Conservation (phyloP, 2,797 vertebrate species). For the Coluber constrictor region DNA sequence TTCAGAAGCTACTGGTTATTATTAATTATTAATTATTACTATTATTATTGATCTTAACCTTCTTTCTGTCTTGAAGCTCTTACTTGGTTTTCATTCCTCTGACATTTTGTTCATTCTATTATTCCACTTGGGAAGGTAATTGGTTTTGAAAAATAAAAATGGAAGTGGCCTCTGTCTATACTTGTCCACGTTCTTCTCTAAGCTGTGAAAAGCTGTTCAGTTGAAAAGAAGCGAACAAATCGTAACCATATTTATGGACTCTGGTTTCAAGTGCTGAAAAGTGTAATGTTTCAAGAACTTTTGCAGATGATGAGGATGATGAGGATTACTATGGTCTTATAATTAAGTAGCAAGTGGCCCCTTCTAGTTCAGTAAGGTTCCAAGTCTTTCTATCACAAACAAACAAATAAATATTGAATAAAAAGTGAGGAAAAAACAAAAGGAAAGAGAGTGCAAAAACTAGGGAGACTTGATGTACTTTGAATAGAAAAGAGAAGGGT, state of each 20-base stretch:
- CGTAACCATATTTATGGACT: background rate
- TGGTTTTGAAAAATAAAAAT: background rate
- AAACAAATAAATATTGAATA: background rate
- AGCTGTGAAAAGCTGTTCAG: slow-evolving; percentile 8
- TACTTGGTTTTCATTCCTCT: background rate
- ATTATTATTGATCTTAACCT: background rate
- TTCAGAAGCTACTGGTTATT: background rate
- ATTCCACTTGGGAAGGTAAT: slow-evolving; percentile 4
- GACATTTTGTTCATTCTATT: slow-evolving; percentile 18
- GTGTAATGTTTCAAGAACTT: slow-evolving; percentile 40
- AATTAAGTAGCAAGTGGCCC: background rate
- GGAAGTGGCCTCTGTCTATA: background rate
- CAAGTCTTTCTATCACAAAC: background rate
- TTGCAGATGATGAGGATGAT: background rate
- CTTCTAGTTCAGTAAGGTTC: background rate
- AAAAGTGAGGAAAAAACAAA: background rate
- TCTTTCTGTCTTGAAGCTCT: slow-evolving; percentile 18
- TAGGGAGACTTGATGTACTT: background rate
- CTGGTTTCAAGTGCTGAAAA: slow-evolving; percentile 36
- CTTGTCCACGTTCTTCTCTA: background rate
- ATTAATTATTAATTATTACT: background rate
- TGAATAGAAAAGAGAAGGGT: background rate
- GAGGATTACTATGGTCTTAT: background rate
- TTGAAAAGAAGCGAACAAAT: background rate
- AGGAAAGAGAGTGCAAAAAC: background rate